These are phyloP conservation scores for Callaeas wilsoni DNA, from an alignment of 2,113 vertebrate species.

Conservation along the genomic window DNA sequence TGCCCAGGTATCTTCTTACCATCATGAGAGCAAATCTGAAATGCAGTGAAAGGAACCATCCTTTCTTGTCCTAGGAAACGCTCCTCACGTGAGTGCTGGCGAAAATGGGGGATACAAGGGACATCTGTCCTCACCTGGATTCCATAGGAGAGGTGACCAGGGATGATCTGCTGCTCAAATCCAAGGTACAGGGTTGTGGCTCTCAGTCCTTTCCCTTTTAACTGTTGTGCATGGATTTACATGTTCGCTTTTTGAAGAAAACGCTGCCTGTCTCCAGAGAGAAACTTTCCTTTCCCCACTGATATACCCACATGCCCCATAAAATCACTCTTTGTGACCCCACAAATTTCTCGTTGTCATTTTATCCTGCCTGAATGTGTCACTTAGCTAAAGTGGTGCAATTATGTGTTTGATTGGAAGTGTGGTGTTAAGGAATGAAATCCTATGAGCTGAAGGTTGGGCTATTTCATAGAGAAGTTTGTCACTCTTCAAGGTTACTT, in stretches of 20 bases:
- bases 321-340: background rate
- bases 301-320: background rate
- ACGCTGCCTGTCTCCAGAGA: background rate
- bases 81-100: background rate
- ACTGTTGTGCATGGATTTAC: background rate
- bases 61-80: background rate
- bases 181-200: constrained; percentile 78
- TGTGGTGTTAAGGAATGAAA: background rate
- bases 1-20: background rate
- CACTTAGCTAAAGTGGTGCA: background rate
- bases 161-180: constrained; percentile 91
- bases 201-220: background rate
- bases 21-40: background rate
- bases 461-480: background rate
- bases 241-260: background rate
- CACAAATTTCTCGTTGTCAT: background rate
- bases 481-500: background rate
- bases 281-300: background rate
- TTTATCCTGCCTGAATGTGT: background rate
- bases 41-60: background rate
- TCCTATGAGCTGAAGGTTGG: background rate
- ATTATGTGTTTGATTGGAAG: background rate
- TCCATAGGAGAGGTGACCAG: constrained; percentile 94
- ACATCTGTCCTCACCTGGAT: constrained; percentile 90
- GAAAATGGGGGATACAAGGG: constrained; percentile 82